Evolutionary conservation across 2,113 vertebrate species (phyloP), one percentile per base, ranked within the genome.

Genomic region (Thunnus maccoyii): DNA sequence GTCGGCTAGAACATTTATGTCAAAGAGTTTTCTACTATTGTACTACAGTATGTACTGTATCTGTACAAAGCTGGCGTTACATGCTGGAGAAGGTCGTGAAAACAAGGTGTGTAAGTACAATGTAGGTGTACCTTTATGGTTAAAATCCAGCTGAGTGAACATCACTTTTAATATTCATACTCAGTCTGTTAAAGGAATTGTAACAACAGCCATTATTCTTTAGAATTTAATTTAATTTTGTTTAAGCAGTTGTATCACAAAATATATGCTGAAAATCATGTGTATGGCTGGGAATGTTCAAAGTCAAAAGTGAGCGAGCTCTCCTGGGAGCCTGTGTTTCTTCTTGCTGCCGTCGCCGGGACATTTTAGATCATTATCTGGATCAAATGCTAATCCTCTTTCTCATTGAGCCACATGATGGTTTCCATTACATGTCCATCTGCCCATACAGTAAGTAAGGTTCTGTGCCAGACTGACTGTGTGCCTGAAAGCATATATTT

Each of bases 401-500:
- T 71, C 74, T 81, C 46, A 41, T 86, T 84, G 27, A 73, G 20
- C 83, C 84, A 57, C 83, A 78, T 84, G 58, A 80, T 85, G 71
- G 62, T 77, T 91, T 90, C 63, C 44, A 68, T 92, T 88, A 76
- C 78, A 82, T 69, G 76, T 85, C 80, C 66, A 87, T 84, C 85
- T 87, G 71, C 25, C 47, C 9, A 44, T 64, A 61, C n/a, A 56
- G n/a, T 54, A 10, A 57, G 47, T 22, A 27, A 30, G 1, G n/a
- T 17, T 74, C 51, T 41, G 30, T 70, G 65, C 62, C 72, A 66
- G 61, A 22, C 65, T 76, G 51, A 6, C 66, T 51, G 75, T 67
- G 27, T 17, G 0, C 75, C 65, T 48, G 11, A 1, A 76, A 79
- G 30, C 44, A 12, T 47, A 48, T 30, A 60, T 69, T 46, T 52